A percentile compares a stretch with the other conserved stretches of the same genome.
Evolutionary conservation across 2,113 vertebrate species (phyloP).

Genomic region (Dasyurus viverrinus): DNA sequence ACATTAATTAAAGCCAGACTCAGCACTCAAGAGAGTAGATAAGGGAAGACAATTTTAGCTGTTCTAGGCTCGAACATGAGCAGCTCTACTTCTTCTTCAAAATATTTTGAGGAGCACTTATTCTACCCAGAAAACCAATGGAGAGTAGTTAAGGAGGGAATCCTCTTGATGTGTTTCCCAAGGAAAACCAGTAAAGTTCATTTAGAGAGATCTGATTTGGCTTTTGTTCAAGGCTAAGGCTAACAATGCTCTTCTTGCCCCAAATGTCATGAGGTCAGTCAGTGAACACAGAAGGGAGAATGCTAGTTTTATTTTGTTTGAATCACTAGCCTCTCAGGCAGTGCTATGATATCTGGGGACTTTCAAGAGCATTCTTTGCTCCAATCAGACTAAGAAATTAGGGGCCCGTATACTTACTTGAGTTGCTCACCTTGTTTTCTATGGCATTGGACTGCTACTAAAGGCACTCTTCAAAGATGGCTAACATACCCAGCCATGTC

Average conservation of each 20-base stretch:
- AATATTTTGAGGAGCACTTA: not conserved
- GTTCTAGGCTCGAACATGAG: not conserved
- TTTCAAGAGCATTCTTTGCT: not conserved
- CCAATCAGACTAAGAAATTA: not conserved
- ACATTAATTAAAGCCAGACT: conserved; percentile 28
- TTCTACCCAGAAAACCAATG: not conserved
- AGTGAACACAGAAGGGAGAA: not conserved
- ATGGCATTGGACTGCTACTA: not conserved
- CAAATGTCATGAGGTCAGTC: not conserved
- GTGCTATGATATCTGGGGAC: not conserved
- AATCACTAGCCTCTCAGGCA: not conserved
- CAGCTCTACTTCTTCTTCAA: not conserved
- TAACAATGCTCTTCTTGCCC: not conserved
- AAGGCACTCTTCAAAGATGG: not conserved
- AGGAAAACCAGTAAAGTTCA: not conserved
- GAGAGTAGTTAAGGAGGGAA: not conserved
- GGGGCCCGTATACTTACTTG: not conserved
- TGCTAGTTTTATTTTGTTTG: not conserved
- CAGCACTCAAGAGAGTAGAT: not conserved
- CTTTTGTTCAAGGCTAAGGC: not conserved
- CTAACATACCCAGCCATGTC: not conserved
- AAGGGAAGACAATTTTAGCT: conserved; percentile 1
- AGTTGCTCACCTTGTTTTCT: not conserved
- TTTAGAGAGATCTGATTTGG: not conserved
- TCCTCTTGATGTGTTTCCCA: not conserved